Conservation (phyloP, 2,888 invertebrate species). For the Yponomeuta plumbellus region DNA sequence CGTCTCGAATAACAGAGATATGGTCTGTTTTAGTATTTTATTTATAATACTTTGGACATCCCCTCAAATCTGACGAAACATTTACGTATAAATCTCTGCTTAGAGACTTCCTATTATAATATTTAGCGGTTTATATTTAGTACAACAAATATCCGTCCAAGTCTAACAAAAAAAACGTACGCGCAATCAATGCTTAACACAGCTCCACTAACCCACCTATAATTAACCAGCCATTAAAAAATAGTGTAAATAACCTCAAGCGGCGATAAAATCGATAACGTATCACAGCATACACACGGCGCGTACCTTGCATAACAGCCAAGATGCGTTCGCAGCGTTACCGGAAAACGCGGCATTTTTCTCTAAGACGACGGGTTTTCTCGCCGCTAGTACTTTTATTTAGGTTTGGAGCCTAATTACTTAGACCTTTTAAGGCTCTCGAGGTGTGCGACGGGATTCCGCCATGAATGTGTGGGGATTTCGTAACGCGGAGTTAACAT, state of each 20-base stretch:
- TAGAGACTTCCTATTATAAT: too few relatives aligned
- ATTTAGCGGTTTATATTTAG: too few relatives aligned
- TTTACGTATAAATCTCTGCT: too few relatives aligned
- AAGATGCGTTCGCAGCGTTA: neutral
- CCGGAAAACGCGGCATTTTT: slow-evolving; percentile 5
- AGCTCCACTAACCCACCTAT: neutral
- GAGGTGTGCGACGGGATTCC: slow-evolving; percentile 6
- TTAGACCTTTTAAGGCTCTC: slow-evolving; percentile 7
- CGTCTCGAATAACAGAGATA: too few relatives aligned
- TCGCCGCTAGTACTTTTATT: neutral
- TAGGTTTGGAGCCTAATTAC: slow-evolving; percentile 10
- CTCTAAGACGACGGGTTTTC: neutral
- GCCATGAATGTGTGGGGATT: neutral
- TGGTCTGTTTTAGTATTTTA: too few relatives aligned
- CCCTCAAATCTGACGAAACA: too few relatives aligned
- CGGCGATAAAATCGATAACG: neutral
- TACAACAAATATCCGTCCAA: neutral
- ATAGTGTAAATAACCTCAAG: neutral
- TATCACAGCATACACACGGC: neutral
- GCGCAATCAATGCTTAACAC: neutral
- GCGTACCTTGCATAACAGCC: slow-evolving; percentile 1
- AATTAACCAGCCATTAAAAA: neutral
- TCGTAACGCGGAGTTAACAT: neutral
- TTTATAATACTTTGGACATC: too few relatives aligned
- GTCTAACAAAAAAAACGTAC: neutral